A percentile compares a stretch with the other conserved stretches of the same genome.
Evolutionary conservation across 1,140 invertebrate genomes (phyloP).

Genomic region (Aplysia californica): DNA sequence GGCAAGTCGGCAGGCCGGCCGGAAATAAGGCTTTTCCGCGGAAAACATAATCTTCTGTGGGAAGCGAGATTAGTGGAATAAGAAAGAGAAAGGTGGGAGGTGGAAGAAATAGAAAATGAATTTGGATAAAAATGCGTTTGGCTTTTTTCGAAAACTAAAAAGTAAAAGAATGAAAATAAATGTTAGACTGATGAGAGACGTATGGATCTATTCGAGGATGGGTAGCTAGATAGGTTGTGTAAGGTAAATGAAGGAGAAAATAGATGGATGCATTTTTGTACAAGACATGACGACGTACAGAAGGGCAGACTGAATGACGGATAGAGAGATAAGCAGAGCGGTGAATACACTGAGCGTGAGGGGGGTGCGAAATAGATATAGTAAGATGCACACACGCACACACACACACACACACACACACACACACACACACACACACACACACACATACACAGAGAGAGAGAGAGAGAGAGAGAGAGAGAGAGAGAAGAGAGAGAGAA

Average conservation of each 20-base stretch:
- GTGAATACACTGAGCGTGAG: background rate
- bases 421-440: background rate
- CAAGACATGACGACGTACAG: background rate
- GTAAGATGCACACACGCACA: background rate
- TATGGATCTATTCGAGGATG: background rate
- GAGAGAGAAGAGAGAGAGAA: background rate
- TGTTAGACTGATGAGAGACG: background rate
- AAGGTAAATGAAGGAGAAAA: background rate
- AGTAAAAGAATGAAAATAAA: background rate
- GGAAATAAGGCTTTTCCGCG: too few relatives aligned
- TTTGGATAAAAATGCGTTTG: too few relatives aligned
- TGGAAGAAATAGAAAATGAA: too few relatives aligned
- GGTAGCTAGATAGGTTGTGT: background rate
- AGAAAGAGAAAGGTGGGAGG: too few relatives aligned
- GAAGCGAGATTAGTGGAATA: too few relatives aligned
- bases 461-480: background rate
- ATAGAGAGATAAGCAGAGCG: too few relatives aligned
- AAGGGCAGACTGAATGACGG: too few relatives aligned
- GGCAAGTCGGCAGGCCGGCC: too few relatives aligned
- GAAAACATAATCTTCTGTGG: too few relatives aligned
- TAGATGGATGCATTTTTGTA: background rate
- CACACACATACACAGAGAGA: background rate
- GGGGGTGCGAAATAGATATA: background rate
- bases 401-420: background rate
- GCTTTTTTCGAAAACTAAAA: too few relatives aligned